Evolutionary conservation across 64 coral and sea anemone genomes (phyloP), one percentile per base, ranked within the genome.

Genomic region (Actinia equina): DNA sequence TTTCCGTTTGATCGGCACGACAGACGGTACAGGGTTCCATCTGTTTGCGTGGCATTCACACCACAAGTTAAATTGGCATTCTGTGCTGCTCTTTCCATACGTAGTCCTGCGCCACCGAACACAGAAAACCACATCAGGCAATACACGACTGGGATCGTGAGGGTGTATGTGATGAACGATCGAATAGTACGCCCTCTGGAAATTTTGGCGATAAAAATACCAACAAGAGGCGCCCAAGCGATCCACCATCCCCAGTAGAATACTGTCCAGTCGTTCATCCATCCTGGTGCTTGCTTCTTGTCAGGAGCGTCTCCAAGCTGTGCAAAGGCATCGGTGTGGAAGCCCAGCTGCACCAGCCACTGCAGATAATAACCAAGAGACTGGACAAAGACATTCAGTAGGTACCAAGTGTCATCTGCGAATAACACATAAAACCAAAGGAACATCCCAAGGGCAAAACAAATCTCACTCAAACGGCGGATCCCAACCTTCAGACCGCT

Each of bases 221-320:
- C 90, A 3, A 92, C 85, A 41, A 92, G 80, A 59, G 90, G 90
- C 18, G 90, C 62, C 90, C 90, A 92, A 2, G 90, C 90, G 59
- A 92, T 92, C 90, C 90, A 92, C 90, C 90, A 92, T 1, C 90
- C 90, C 90, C 90, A 92, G 78, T 92, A 92, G 85, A 92, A 92
- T 17, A 92, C 80, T 17, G 90, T 92, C 90, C 90, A 92, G n/a
- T 55, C 26, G 19, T 87, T 87, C 90, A 92, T 92, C 90, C 90
- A 92, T 14, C 8, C 23, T 79, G 60, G 41, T 37, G 77, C 85
- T 30, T 87, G 77, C 23, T 83, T 92, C 4, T 77, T 46, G 25
- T 92, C 90, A 2, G 90, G 90, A 17, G 90, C 90, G 71, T 92
- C 79, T 44, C 85, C 85, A 17, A 87, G 85, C 64, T 92, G 90